Evolutionary conservation across 2,797 vertebrate genomes (phyloP), one percentile per base, ranked within the genome.

Genomic region (Gymnoscopelus braueri): DNA sequence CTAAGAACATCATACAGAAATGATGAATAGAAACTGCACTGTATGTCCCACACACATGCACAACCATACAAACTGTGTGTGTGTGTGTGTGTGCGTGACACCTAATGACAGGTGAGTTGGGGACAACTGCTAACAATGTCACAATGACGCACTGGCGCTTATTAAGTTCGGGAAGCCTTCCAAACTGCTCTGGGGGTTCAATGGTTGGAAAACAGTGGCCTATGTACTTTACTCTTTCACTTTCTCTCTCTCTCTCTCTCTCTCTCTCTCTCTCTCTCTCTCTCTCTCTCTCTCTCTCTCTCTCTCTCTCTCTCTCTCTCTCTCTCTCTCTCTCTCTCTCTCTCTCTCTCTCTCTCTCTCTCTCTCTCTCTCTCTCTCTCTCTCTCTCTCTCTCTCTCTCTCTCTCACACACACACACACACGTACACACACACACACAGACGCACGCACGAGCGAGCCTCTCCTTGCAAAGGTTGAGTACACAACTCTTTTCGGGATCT

Each of bases 111-210:
- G 63, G 63, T 56, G 58, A 66, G 64, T 15, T 26, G 63, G 78
- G 79, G 73, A 80, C 79, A 82, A 69, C 65, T 77, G 32, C 53
- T 76, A 74, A 63, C 53, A 49, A 62, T 60, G 63, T 75, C 50
- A 35, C 32, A 5, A 35, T 35, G 32, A 35, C 32, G 6, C 5
- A 35, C 32, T 35, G 32, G 32, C 32, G 32, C 32, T 35, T 6
- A 35, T 35, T 35, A 35, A 35, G 32, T 35, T 4, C 79, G 80
- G 67, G 79, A 80, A 83, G 52, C 64, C 80, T 80, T 89, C 79
- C 75, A 83, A 86, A 87, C 87, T 91, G 85, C 86, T 88, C 82
- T 53, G 61, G 70, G 79, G 71, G 70, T 81, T 90, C 86, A 87
- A 83, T 19, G 65, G 65, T 68, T 87, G 75, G 55, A 84, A 88